These are phyloP conservation scores for Pterocles orientalis DNA, from an alignment of 2,113 vertebrate genomes.

Conservation along the genomic window DNA sequence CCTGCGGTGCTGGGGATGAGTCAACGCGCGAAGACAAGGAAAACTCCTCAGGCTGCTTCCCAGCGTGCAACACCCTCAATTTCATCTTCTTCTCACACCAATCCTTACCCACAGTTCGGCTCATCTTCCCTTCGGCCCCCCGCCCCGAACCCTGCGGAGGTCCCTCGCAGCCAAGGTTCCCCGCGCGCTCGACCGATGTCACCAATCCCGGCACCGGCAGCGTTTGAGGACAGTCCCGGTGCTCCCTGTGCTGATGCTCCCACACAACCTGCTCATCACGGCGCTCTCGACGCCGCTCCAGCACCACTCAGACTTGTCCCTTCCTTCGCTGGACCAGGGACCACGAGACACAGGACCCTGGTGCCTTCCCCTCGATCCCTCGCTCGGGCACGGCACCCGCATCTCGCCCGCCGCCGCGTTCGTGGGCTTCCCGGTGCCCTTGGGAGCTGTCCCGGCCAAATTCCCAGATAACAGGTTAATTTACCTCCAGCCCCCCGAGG, in stretches of 20 bases:
- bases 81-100: too few relatives aligned
- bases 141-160: not conserved
- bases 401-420: rapidly evolving
- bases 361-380: not conserved
- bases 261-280: not conserved
- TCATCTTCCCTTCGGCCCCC: too few relatives aligned
- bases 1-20: not conserved
- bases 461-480: not conserved
- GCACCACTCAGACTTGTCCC: not conserved
- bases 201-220: too few relatives aligned
- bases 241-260: not conserved
- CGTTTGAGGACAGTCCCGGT: not conserved
- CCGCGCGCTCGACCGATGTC: not conserved
- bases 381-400: too few relatives aligned
- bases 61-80: not conserved
- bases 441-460: not conserved
- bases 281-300: rapidly evolving
- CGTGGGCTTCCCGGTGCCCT: not conserved
- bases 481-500: not conserved
- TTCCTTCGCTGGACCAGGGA: not conserved
- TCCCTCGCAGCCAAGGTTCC: too few relatives aligned
- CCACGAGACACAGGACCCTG: rapidly evolving
- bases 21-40: not conserved
- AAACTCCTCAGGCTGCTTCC: not conserved
- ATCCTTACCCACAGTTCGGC: not conserved